Evolutionary conservation across 2,888 invertebrate species (phyloP), one percentile per base, ranked within the genome.

Genomic region (Drosophila quasianomalipes): DNA sequence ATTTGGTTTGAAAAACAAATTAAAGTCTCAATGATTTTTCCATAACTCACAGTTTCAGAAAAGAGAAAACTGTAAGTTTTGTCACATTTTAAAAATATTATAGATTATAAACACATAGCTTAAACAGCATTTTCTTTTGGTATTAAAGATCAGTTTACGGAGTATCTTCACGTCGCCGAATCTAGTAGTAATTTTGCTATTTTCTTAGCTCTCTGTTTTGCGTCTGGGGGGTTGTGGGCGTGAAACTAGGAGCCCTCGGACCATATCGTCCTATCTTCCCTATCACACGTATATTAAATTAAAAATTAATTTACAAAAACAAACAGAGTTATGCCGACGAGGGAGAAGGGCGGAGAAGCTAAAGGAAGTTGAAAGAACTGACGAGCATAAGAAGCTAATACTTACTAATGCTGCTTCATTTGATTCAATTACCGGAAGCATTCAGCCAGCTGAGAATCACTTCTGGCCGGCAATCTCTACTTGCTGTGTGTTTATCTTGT

Each of bases 371-470:
- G 58, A 52, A 52, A n/a, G 53, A 39, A 68, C 47, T 79, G 59
- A 47, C 66, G 74, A 77, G 75, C 79, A 89, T 82, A 88, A 87
- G 90, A 88, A 87, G 86, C 89, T 87, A 90, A 87, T 87, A 87
- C 90, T 82, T 90, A 90, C 90, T 88, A 85, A 90, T 90, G 85
- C 86, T 83, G 89, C 90, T 88, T 85, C 89, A 88, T 87, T 87
- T 87, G 90, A 87, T 87, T 87, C 86, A 87, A 87, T 87, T 87
- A 87, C 86, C 86, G 90, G 86, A 88, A 88, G 86, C 75, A 80
- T 73, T 77, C 81, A 82, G 82, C 76, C 75, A 78, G 76, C 82
- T 76, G 79, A 70, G 73, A 75, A 64, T 62, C 70, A 74, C 74
- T 52, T 70, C 61, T 68, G 58, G 70, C 65, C 77, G 70, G 52